Percentiles rank a stretch among this genome's conserved stretches.
Evolutionary conservation across 2,888 invertebrate species (phyloP).

Genomic region (Chalcis sispes): DNA sequence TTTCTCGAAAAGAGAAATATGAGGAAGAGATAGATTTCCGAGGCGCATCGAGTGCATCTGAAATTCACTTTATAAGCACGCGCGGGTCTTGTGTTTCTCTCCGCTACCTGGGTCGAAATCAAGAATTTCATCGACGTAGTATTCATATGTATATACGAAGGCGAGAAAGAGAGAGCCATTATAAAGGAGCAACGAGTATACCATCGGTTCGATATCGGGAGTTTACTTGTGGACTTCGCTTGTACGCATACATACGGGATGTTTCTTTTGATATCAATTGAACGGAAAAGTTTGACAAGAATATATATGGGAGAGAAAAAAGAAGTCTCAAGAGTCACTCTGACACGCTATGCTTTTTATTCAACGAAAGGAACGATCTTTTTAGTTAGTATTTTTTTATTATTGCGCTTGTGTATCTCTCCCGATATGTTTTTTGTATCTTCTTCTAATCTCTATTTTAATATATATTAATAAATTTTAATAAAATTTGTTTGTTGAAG

Average conservation of each 20-base stretch:
- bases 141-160: background rate
- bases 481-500: background rate
- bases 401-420: too few species aligned
- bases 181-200: too few species aligned
- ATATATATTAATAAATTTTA: constrained; percentile 6
- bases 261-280: constrained; percentile 43
- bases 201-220: background rate
- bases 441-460: constrained; percentile 2
- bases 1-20: constrained; percentile 14
- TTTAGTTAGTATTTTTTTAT: constrained; percentile 11
- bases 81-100: constrained; percentile 33
- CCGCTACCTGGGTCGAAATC: constrained; percentile 43
- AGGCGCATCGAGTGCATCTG: background rate
- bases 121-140: constrained; percentile 42
- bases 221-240: background rate
- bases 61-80: background rate
- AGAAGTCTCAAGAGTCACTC: constrained; percentile 27
- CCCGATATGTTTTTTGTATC: constrained; percentile 10
- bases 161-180: too few species aligned
- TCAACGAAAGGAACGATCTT: constrained; percentile 38
- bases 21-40: background rate
- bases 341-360: constrained; percentile 3
- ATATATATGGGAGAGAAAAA: background rate
- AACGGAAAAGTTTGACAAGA: constrained; percentile 49
- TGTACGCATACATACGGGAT: background rate